Evolutionary conservation across 2,113 vertebrate species (phyloP).

Genomic region (Salvator merianae): DNA sequence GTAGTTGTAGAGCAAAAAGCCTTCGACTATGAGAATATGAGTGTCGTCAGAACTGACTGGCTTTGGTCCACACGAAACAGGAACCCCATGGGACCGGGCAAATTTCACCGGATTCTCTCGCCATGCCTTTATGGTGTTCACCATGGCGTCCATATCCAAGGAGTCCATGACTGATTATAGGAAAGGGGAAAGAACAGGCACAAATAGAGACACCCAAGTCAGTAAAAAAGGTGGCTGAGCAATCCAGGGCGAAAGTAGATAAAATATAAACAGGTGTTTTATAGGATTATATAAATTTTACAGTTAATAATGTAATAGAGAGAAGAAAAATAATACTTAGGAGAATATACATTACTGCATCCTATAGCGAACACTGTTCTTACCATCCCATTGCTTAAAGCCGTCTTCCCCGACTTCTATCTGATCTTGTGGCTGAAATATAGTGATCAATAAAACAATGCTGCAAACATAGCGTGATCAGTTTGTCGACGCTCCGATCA

Average conservation of each 20-base stretch:
- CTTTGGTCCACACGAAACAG: slow-evolving; percentile 62
- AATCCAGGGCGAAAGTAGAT: fast-evolving
- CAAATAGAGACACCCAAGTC: background rate
- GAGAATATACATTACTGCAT: slow-evolving; percentile 73
- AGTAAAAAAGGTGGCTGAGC: background rate
- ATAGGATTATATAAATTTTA: slow-evolving; percentile 34
- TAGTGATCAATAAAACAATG: slow-evolving; percentile 82
- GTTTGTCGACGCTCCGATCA: slow-evolving; percentile 70
- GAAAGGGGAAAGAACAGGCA: slow-evolving; percentile 45
- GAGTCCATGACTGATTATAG: slow-evolving; percentile 74
- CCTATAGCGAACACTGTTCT: slow-evolving; percentile 82
- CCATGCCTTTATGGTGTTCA: slow-evolving; percentile 92
- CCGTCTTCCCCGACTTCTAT: slow-evolving; percentile 97
- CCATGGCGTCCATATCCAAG: slow-evolving; percentile 96
- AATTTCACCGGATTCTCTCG: slow-evolving; percentile 88
- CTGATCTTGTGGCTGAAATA: slow-evolving; percentile 99
- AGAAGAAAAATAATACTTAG: slow-evolving; percentile 57
- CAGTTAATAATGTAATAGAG: slow-evolving; percentile 18
- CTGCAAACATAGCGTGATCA: slow-evolving; percentile 75
- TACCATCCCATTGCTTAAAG: slow-evolving; percentile 99
- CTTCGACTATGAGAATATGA: slow-evolving; percentile 91
- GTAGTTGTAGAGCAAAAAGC: slow-evolving; percentile 94
- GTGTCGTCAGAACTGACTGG: slow-evolving; percentile 65
- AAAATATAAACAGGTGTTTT: slow-evolving; percentile 11
- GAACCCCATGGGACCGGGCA: slow-evolving; percentile 89